Percentiles rank a stretch among this genome's conserved stretches.
Evolutionary conservation across 2,888 invertebrate genomes (phyloP).

Genomic region (Cremastinae sp.): DNA sequence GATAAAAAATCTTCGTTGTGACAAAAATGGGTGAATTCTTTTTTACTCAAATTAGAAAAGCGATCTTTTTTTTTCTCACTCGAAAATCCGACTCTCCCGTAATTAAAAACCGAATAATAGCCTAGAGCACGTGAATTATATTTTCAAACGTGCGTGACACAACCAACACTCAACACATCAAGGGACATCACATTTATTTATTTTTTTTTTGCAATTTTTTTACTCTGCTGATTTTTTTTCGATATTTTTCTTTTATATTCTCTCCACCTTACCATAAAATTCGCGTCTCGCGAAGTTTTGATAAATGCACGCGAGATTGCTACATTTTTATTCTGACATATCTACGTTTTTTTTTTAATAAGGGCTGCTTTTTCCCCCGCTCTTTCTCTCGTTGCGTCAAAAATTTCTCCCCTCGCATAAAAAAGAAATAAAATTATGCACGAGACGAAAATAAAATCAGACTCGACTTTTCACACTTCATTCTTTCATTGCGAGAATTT

Average conservation of each 20-base stretch:
- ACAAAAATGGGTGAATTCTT: no score
- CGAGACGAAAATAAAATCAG: no score
- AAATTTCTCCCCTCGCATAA: slow-evolving; percentile 21
- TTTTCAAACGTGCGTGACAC: slow-evolving; percentile 63
- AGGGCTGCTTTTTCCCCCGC: slow-evolving; percentile 53
- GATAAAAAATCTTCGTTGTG: no score
- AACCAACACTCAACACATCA: slow-evolving; percentile 71
- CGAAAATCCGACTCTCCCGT: slow-evolving; percentile 15
- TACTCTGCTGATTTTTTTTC: slow-evolving; percentile 19
- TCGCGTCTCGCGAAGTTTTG: slow-evolving; percentile 4
- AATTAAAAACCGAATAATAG: slow-evolving; percentile 31
- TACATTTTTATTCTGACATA: neutral
- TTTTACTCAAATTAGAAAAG: no score
- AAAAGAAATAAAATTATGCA: neutral
- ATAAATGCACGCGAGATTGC: neutral
- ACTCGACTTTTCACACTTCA: no score
- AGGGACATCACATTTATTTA: slow-evolving; percentile 72
- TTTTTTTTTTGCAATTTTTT: slow-evolving; percentile 49
- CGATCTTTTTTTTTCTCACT: neutral
- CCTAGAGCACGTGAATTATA: slow-evolving; percentile 44
- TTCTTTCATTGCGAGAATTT: slow-evolving; percentile 18
- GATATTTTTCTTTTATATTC: slow-evolving; percentile 13
- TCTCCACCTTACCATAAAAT: slow-evolving; percentile 7
- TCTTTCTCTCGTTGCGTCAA: slow-evolving; percentile 20
- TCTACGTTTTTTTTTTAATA: slow-evolving; percentile 4